Percentiles rank a stretch among this genome's conserved stretches.
phyloP scores from a whole-genome alignment of 1,140 invertebrate genomes.

The Lethrus apterus region DNA sequence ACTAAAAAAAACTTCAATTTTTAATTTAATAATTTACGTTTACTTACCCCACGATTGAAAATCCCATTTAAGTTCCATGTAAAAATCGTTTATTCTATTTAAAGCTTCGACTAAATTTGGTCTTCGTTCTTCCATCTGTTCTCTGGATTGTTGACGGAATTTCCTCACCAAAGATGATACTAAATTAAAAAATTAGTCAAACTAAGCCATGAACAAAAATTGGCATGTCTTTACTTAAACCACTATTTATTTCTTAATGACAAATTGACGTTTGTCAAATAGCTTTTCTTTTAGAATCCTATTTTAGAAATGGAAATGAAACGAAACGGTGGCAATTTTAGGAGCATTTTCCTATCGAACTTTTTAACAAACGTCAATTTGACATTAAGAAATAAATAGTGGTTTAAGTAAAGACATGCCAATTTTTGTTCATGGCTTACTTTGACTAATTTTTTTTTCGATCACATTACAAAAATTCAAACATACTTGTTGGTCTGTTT shows the following conservation, averaged over 20 bases:
- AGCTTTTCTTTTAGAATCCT: too few relatives aligned
- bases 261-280: too few relatives aligned
- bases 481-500: slow-evolving; percentile 78
- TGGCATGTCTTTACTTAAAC: too few relatives aligned
- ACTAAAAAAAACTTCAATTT: slow-evolving; percentile 50
- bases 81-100: slow-evolving; percentile 90
- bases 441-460: too few relatives aligned
- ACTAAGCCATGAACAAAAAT: too few relatives aligned
- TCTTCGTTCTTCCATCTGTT: slow-evolving; percentile 82
- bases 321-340: background rate
- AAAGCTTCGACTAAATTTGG: slow-evolving; percentile 86
- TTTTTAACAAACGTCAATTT: too few relatives aligned
- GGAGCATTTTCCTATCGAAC: background rate
- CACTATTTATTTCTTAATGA: too few relatives aligned
- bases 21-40: background rate
- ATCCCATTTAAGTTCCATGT: slow-evolving; percentile 98
- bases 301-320: too few relatives aligned
- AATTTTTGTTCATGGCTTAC: too few relatives aligned
- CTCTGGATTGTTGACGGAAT: slow-evolving; percentile 83
- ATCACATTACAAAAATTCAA: too few relatives aligned
- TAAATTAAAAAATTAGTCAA: slow-evolving; percentile 45
- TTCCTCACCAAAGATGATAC: slow-evolving; percentile 81
- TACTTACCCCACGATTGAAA: slow-evolving; percentile 87
- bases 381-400: too few relatives aligned
- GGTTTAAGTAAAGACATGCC: too few relatives aligned